A percentile compares a stretch with the other conserved stretches of the same genome.
Evolutionary conservation across 2,113 vertebrate genomes (phyloP).

Genomic region (Suricata suricatta): DNA sequence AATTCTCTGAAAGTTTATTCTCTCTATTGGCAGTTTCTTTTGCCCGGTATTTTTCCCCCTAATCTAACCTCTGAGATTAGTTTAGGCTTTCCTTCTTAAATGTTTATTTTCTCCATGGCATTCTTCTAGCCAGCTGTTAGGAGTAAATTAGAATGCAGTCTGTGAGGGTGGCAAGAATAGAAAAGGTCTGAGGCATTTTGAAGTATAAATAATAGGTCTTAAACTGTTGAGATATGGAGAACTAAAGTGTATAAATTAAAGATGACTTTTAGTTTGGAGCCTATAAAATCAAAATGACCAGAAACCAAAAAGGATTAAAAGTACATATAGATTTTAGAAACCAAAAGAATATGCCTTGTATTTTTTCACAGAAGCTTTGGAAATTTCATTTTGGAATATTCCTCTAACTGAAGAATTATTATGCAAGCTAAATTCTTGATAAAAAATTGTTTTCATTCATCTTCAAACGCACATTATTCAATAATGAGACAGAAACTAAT

Average conservation of each 20-base stretch:
- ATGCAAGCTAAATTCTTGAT: slow-evolving; percentile 6
- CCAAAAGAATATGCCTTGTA: not conserved
- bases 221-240: not conserved
- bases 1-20: not conserved
- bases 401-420: not conserved
- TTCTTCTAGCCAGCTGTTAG: not conserved
- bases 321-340: not conserved
- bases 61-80: not conserved
- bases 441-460: not conserved
- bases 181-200: not conserved
- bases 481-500: not conserved
- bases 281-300: not conserved
- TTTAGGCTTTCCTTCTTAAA: not conserved
- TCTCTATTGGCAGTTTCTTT: not conserved
- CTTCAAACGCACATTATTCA: not conserved
- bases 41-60: not conserved
- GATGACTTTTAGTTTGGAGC: not conserved
- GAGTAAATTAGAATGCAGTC: not conserved
- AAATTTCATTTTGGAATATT: slow-evolving; percentile 15
- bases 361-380: not conserved
- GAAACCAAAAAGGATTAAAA: not conserved
- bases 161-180: not conserved
- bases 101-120: not conserved
- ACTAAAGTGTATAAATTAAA: not conserved
- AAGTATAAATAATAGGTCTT: not conserved